Percentiles rank a stretch among this genome's conserved stretches.
These are phyloP conservation scores for Amazonetta brasiliensis DNA, from an alignment of 2,797 vertebrate species.

Conservation along the genomic window DNA sequence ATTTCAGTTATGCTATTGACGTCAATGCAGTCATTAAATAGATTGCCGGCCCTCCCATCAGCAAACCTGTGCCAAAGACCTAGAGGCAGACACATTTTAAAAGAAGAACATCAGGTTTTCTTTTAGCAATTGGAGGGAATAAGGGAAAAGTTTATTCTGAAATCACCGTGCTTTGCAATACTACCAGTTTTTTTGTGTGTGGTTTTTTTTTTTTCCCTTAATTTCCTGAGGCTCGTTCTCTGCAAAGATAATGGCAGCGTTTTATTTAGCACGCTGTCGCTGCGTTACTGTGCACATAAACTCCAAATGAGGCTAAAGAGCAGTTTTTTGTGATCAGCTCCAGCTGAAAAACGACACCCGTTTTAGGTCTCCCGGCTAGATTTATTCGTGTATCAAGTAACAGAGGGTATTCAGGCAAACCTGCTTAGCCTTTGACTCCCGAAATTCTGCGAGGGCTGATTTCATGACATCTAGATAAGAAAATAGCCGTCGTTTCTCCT, in stretches of 20 bases:
- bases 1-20: conserved; percentile 99
- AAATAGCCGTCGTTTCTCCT: conserved; percentile 72
- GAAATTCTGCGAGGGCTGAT: conserved; percentile 69
- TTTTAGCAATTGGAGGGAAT: conserved; percentile 73
- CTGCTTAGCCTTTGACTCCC: conserved; percentile 75
- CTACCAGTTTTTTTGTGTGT: conserved; percentile 1
- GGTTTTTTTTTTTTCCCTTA: background rate
- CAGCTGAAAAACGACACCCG: conserved; percentile 58
- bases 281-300: conserved; percentile 17
- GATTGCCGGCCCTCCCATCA: conserved; percentile 89
- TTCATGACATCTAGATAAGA: conserved; percentile 74
- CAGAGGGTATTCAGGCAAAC: conserved; percentile 66
- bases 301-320: conserved; percentile 52
- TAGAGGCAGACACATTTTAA: conserved; percentile 89
- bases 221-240: background rate
- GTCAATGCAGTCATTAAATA: conserved; percentile 99
- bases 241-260: background rate
- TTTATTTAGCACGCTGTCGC: conserved; percentile 14
- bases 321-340: conserved; percentile 22
- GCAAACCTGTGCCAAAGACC: conserved; percentile 86
- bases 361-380: conserved; percentile 35
- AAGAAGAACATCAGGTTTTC: conserved; percentile 84
- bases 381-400: conserved; percentile 52
- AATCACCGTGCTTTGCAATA: conserved; percentile 39
- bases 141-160: conserved; percentile 73